These are phyloP conservation scores for Oreotrochilus melanogaster DNA, from an alignment of 2,113 vertebrate species.

Conservation along the genomic window DNA sequence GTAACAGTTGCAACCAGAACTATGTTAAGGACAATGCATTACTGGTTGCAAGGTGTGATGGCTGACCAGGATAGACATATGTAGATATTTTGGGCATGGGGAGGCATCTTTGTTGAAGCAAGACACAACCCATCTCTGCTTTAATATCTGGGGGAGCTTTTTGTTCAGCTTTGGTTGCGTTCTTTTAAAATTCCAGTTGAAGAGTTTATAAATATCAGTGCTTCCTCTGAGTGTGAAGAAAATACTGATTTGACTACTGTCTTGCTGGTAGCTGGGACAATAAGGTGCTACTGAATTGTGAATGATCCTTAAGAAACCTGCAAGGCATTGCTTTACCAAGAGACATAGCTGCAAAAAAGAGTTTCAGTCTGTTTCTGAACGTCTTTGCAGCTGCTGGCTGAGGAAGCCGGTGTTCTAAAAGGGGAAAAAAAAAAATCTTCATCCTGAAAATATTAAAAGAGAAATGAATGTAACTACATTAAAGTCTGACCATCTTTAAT, in stretches of 20 bases:
- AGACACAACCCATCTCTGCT: not conserved
- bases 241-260: not conserved
- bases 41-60: not conserved
- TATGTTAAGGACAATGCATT: not conserved
- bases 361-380: not conserved
- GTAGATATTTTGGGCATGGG: not conserved
- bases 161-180: not conserved
- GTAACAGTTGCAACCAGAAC: not conserved
- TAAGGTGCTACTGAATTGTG: not conserved
- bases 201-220: not conserved
- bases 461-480: not conserved
- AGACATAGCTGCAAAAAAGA: not conserved
- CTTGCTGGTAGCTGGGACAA: not conserved
- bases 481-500: not conserved
- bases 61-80: not conserved
- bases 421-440: rapidly evolving
- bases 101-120: not conserved
- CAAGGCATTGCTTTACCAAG: not conserved
- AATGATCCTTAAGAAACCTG: not conserved
- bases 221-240: not conserved
- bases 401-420: not conserved
- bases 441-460: not conserved
- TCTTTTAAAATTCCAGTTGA: not conserved
- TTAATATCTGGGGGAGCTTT: not conserved
- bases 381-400: not conserved